Evolutionary conservation across 2,888 invertebrate genomes (phyloP).

Genomic region (Strigamia crassipes): DNA sequence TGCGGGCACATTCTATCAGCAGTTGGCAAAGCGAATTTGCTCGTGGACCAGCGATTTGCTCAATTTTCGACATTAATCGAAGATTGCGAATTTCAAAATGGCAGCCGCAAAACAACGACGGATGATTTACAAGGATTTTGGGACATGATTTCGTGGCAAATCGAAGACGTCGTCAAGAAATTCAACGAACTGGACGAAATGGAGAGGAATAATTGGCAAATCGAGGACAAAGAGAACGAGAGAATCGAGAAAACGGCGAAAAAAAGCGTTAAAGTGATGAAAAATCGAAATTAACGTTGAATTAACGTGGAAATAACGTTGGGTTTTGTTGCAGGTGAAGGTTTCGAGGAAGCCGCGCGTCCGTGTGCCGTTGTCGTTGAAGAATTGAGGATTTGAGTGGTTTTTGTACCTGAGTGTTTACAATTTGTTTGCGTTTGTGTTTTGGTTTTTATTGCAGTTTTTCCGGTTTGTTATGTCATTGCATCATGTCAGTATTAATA

Average conservation of each 20-base stretch:
- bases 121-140: constrained; percentile 62
- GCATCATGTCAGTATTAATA: too few species aligned
- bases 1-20: constrained; percentile 58
- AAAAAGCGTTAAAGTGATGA: background rate
- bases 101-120: constrained; percentile 58
- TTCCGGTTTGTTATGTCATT: too few species aligned
- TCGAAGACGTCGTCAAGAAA: constrained; percentile 54
- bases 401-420: too few species aligned
- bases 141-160: constrained; percentile 62
- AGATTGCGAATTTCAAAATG: constrained; percentile 59
- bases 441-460: too few species aligned
- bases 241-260: background rate
- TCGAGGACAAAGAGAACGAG: background rate
- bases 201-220: background rate
- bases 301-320: background rate
- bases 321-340: background rate
- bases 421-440: too few species aligned
- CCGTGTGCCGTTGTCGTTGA: too few species aligned
- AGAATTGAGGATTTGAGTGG: too few species aligned
- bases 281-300: background rate
- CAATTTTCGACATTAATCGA: constrained; percentile 61
- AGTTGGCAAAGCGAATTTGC: constrained; percentile 59
- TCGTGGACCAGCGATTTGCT: constrained; percentile 59
- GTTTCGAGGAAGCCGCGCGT: too few species aligned
- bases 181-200: constrained; percentile 50